Percentiles rank a stretch among this genome's conserved stretches.
Conservation (phyloP, 2,797 vertebrate species). For the Spinus olivaceus region DNA sequence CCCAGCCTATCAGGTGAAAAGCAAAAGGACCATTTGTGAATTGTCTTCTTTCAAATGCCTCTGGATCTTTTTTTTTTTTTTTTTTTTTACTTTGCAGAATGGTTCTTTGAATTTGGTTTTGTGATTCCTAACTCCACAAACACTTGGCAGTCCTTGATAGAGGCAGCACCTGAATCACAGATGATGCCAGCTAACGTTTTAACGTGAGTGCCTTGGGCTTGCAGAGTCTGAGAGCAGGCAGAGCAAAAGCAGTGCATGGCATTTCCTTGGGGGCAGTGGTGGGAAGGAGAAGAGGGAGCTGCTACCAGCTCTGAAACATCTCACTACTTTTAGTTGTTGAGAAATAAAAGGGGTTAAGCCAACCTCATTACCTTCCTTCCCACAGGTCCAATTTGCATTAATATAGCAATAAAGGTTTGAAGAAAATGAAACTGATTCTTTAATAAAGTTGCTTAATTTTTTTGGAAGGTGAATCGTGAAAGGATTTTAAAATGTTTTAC, state of each 20-base stretch:
- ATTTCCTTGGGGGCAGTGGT: neutral
- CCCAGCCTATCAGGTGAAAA: constrained; percentile 2
- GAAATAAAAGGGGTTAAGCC: constrained; percentile 27
- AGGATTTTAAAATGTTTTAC: neutral
- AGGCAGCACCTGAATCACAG: constrained; percentile 97
- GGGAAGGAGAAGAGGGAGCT: neutral
- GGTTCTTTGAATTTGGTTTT: constrained; percentile 99
- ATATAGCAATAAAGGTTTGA: constrained; percentile 25
- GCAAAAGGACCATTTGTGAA: neutral
- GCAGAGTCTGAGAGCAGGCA: neutral
- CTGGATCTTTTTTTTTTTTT: constrained; percentile 12
- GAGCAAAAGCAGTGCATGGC: neutral
- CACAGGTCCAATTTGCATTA: constrained; percentile 28
- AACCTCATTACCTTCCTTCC: constrained; percentile 27
- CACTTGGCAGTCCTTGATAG: constrained; percentile 99
- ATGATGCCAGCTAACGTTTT: constrained; percentile 99
- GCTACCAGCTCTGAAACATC: neutral
- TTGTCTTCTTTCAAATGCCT: neutral
- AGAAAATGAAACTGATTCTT: constrained; percentile 4
- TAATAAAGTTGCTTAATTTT: constrained; percentile 2
- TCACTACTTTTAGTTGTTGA: neutral
- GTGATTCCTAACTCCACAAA: constrained; percentile 99
- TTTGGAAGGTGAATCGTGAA: neutral
- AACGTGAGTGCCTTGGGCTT: constrained; percentile 84
- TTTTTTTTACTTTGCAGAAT: constrained; percentile 80